A percentile compares a stretch with the other conserved stretches of the same genome.
phyloP scores from a whole-genome alignment of 2,113 vertebrate species.

The Bungarus multicinctus region DNA sequence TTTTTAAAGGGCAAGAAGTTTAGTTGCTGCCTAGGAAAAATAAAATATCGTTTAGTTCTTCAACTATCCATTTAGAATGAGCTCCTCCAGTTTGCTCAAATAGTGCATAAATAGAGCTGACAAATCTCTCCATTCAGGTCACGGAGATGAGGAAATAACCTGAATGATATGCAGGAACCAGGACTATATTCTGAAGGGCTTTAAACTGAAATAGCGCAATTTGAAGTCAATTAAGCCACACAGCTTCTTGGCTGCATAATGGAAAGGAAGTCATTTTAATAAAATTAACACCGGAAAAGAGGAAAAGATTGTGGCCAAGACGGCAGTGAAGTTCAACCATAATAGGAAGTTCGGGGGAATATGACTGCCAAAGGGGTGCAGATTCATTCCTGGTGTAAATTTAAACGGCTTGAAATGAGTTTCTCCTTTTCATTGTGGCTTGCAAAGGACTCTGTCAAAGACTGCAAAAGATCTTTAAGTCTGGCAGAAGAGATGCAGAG shows the following conservation, averaged over 20 bases:
- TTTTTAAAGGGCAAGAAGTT: conserved; percentile 30
- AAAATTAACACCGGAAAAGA: conserved; percentile 8
- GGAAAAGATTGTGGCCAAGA: neutral
- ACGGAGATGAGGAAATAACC: conserved; percentile 38
- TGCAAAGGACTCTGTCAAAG: neutral
- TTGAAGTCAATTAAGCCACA: conserved; percentile 26
- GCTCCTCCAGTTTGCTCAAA: conserved; percentile 44
- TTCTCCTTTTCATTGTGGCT: neutral
- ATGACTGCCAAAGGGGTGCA: neutral
- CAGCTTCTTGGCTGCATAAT: conserved; percentile 8
- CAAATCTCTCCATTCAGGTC: conserved; percentile 41
- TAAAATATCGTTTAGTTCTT: conserved; percentile 11
- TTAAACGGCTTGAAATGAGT: neutral
- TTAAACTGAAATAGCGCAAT: conserved; percentile 18
- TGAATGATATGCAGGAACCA: conserved; percentile 30
- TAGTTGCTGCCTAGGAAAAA: neutral
- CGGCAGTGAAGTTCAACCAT: neutral
- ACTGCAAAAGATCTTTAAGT: neutral
- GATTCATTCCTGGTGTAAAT: neutral
- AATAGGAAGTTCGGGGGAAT: neutral
- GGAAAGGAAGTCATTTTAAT: conserved; percentile 26
- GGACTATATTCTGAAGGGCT: conserved; percentile 22
- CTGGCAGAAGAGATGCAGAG: neutral
- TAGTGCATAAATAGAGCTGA: conserved; percentile 47
- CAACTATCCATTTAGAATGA: conserved; percentile 45